Base-by-base conservation (phyloP, 2,113 vertebrate genomes). In the Parus major region DNA sequence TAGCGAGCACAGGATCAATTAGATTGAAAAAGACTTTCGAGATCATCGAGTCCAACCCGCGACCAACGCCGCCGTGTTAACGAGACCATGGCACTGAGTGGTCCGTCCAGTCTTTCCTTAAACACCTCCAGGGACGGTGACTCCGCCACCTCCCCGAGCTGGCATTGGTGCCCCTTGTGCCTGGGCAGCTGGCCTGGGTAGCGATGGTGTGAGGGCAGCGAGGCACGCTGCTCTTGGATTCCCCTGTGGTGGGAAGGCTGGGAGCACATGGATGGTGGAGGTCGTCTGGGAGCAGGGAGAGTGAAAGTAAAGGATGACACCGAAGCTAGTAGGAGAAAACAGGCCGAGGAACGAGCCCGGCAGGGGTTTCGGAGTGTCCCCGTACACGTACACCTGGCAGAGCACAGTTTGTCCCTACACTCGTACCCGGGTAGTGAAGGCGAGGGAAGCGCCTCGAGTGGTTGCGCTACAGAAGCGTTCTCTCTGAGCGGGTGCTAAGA, bases 401-500 rank as follows among this genome's bases (percentile, higher is more conserved):
- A 65, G 36, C 56, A 13, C 24, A 35, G 31, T 44, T 52, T 10
- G 10, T 31, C 8, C 49, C 39, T 21, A 18, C 57, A 27, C 57
- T 10, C 1, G 3, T 29, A 11, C 27, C 11, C 0, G 0, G 15
- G 20, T 39, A 21, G 22, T 2, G 41, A 76, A 56, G 66, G 57
- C 20, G 5, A 70, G 25, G 35, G 44, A 65, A 70, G 49, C 73
- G 22, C 11, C 22, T 39, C 8, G 14, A 68, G 20, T 3, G 4
- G 8, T 7, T 53, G 39, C 6, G 15, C 28, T 28, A 2, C 29
- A 16, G 56, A n/a, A 68, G n/a, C 0, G 0, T 47, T 76, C 0
- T 0, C 57, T 25, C 46, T 79, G 28, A 55, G 65, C 5, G 7
- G 46, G 44, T 49, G 31, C 42, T 42, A 15, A 66, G 31, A 12